Percentiles rank a stretch among this genome's conserved stretches.
Conservation (phyloP, 1,140 invertebrate genomes). For the Lasioglossum albipes region DNA sequence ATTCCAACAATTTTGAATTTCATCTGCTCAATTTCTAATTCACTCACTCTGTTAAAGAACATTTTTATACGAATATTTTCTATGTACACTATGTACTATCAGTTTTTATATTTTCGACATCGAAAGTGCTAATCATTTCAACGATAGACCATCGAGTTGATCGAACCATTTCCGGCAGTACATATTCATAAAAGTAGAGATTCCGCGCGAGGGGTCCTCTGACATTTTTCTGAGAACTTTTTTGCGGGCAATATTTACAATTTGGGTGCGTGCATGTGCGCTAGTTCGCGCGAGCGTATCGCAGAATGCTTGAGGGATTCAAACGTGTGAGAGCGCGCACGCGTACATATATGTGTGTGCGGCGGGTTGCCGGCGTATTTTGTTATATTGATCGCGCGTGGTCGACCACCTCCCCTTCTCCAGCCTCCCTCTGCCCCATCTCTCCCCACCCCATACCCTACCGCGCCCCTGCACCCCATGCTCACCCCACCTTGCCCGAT, state of each 20-base stretch:
- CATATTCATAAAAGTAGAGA: no score
- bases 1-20: no score
- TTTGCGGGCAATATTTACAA: constrained; percentile 40
- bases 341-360: constrained; percentile 63
- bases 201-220: no score
- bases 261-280: not conserved
- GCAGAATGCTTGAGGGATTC: constrained; percentile 31
- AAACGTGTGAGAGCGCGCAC: constrained; percentile 48
- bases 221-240: no score
- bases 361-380: constrained; percentile 78
- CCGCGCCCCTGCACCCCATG: constrained; percentile 72
- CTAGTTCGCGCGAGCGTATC: constrained; percentile 18
- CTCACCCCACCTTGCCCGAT: constrained; percentile 47
- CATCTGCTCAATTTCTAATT: no score
- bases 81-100: no score
- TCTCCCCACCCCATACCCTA: constrained; percentile 73
- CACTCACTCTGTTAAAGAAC: no score
- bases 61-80: no score
- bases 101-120: no score
- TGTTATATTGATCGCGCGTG: constrained; percentile 80
- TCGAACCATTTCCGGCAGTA: no score
- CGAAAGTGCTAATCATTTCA: no score
- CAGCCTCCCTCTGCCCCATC: constrained; percentile 74
- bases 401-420: constrained; percentile 80
- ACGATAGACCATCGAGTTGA: no score